Evolutionary conservation across 2,797 vertebrate genomes (phyloP).

Genomic region (Nyctalus aviator): DNA sequence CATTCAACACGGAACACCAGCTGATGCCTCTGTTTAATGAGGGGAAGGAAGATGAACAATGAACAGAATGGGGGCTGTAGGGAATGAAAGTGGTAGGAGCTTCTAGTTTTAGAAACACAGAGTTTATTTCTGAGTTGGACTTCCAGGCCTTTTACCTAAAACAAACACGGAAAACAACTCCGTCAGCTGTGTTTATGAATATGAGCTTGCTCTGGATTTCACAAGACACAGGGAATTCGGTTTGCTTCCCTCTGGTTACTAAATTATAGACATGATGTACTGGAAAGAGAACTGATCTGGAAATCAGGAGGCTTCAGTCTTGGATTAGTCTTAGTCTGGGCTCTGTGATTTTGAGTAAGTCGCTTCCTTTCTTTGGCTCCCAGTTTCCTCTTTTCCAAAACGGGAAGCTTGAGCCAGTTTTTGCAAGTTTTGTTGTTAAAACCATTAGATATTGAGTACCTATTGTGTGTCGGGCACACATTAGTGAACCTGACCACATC

Average conservation of each 20-base stretch:
- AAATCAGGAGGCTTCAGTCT: background rate
- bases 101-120: background rate
- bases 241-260: slow-evolving; percentile 41
- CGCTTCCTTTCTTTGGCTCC: slow-evolving; percentile 31
- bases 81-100: background rate
- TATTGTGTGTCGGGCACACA: background rate
- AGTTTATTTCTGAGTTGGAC: slow-evolving; percentile 60
- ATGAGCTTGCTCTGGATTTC: slow-evolving; percentile 58
- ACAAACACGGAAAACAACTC: slow-evolving; percentile 63
- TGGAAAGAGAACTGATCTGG: slow-evolving; percentile 21
- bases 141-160: slow-evolving; percentile 62
- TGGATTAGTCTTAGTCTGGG: background rate
- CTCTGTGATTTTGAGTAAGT: slow-evolving; percentile 29
- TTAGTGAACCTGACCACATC: background rate
- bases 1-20: background rate
- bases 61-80: background rate
- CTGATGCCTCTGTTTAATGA: slow-evolving; percentile 50
- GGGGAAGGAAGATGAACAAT: slow-evolving; percentile 48
- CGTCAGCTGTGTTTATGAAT: slow-evolving; percentile 72
- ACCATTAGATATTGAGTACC: background rate
- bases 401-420: background rate
- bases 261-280: slow-evolving; percentile 21
- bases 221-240: slow-evolving; percentile 30
- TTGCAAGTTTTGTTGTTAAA: background rate
- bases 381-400: slow-evolving; percentile 52